phyloP scores from a whole-genome alignment of 1,140 invertebrate genomes.

The Branchinecta lindahli region DNA sequence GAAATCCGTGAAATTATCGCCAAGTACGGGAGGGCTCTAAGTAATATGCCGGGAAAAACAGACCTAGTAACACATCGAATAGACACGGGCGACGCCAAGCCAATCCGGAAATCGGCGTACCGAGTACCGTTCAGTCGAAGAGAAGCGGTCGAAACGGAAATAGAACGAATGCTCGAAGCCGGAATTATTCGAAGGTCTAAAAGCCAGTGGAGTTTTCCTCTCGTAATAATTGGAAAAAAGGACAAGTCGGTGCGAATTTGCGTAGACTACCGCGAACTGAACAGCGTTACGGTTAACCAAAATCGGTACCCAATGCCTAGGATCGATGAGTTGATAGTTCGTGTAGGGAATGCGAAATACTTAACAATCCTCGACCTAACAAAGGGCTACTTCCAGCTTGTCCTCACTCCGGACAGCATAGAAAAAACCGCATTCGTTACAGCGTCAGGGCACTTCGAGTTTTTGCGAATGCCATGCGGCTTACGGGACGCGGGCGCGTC shows the following conservation, averaged over 20 bases:
- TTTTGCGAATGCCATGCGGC: slow-evolving; percentile 24
- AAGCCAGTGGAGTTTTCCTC: slow-evolving; percentile 14
- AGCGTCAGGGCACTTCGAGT: slow-evolving; percentile 24
- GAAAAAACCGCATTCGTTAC: slow-evolving; percentile 32
- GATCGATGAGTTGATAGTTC: slow-evolving; percentile 29
- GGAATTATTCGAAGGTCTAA: slow-evolving; percentile 13
- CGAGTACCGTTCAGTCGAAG: no score
- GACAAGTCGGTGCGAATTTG: slow-evolving; percentile 30
- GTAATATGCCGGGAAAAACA: no score
- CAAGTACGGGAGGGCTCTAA: no score
- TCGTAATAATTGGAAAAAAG: slow-evolving; percentile 17
- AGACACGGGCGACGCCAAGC: no score
- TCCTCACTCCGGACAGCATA: slow-evolving; percentile 26
- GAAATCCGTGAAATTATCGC: no score
- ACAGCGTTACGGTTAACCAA: slow-evolving; percentile 30
- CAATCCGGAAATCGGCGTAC: no score
- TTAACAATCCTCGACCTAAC: slow-evolving; percentile 29
- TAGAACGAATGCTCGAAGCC: slow-evolving; percentile 14
- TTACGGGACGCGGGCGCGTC: slow-evolving; percentile 20
- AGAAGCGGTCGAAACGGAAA: slow-evolving; percentile 11
- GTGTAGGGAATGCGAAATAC: slow-evolving; percentile 22
- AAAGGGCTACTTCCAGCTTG: slow-evolving; percentile 33
- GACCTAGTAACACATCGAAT: no score
- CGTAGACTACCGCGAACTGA: slow-evolving; percentile 34
- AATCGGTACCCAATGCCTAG: slow-evolving; percentile 32